Conservation (phyloP, 2,113 vertebrate species). For the Naja naja region DNA sequence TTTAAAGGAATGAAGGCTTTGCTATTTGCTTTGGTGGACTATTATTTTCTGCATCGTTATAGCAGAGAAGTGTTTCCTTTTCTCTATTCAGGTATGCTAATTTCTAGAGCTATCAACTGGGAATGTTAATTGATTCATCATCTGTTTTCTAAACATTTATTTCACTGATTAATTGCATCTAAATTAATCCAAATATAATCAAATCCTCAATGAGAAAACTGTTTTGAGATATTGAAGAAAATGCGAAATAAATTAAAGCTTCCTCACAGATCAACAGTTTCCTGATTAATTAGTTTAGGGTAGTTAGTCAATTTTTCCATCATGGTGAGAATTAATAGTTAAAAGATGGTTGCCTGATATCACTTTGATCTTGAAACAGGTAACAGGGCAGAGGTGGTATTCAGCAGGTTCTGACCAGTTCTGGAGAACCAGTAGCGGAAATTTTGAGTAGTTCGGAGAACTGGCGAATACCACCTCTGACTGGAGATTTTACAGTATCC, state of each 20-base stretch:
- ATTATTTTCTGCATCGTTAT: neutral
- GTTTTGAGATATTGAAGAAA: constrained; percentile 1
- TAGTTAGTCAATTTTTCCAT: neutral
- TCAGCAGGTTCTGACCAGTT: no score
- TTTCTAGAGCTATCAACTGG: neutral
- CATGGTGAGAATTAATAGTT: neutral
- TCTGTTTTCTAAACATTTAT: neutral
- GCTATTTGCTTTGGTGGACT: neutral
- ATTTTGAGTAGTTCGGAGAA: no score
- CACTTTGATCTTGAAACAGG: neutral
- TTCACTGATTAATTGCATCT: neutral
- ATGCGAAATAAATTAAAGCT: neutral
- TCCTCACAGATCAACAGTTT: neutral
- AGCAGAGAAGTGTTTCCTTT: neutral
- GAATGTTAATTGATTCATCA: constrained; percentile 1
- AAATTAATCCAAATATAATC: constrained; percentile 1
- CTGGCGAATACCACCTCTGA: no score
- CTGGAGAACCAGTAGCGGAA: no score
- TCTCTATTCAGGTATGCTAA: neutral
- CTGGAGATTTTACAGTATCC: no score
- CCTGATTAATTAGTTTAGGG: neutral
- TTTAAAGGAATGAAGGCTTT: neutral
- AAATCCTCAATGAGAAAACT: neutral
- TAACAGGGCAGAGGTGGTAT: neutral
- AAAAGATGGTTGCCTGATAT: neutral